phyloP scores from a whole-genome alignment of 2,113 vertebrate species.

The Brachyhypopomus occidentalis region DNA sequence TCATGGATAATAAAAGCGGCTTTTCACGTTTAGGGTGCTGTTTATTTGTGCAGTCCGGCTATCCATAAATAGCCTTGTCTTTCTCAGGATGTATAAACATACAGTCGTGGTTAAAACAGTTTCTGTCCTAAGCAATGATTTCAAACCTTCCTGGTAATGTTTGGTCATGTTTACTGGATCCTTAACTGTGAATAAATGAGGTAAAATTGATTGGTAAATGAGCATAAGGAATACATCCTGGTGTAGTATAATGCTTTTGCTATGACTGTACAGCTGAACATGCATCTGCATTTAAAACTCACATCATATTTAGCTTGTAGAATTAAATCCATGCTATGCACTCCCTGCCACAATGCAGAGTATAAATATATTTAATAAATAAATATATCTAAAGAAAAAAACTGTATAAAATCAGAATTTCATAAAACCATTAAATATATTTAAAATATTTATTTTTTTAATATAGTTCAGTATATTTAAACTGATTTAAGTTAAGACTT shows the following conservation, averaged over 20 bases:
- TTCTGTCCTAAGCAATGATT: constrained; percentile 82
- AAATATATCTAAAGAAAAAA: too few species aligned
- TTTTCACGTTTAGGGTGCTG: constrained; percentile 86
- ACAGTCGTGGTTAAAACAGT: constrained; percentile 87
- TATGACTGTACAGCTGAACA: constrained; percentile 16
- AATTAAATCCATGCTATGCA: too few species aligned
- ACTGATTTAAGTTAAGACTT: too few species aligned
- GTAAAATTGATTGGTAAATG: constrained; percentile 9
- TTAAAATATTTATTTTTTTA: too few species aligned
- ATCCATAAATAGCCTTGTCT: constrained; percentile 93
- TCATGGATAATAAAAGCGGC: constrained; percentile 96
- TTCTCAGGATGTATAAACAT: constrained; percentile 95
- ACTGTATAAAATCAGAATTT: too few species aligned
- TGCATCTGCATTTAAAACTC: background rate
- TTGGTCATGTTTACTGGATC: constrained; percentile 82
- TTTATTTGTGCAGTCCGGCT: constrained; percentile 97
- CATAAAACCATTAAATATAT: too few species aligned
- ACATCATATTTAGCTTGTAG: background rate
- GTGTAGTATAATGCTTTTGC: background rate
- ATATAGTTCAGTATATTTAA: too few species aligned
- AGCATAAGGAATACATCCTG: constrained; percentile 5
- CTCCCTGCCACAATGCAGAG: too few species aligned
- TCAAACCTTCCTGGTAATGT: constrained; percentile 93
- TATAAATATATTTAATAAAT: too few species aligned
- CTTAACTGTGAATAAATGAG: constrained; percentile 43